Evolutionary conservation across 2,888 invertebrate species (phyloP), one percentile per base, ranked within the genome.

Genomic region (Synergus gifuensis): DNA sequence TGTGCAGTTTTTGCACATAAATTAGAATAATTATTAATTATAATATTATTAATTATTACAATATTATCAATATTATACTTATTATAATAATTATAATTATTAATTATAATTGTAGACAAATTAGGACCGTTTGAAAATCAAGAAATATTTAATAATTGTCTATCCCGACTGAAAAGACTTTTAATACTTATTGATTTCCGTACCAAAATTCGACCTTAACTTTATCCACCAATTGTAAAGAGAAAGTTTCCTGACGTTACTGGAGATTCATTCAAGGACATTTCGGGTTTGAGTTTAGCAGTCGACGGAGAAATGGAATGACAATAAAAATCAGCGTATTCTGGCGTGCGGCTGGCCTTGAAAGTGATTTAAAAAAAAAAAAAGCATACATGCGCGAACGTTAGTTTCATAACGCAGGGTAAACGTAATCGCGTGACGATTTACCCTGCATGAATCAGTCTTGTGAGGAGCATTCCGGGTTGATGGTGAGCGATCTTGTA

Each of bases 371-470:
- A 81, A 78, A 49, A 16, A 28, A 2, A 2, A 28, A 62, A 80
- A 62, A 36, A 73, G 76, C 78, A 77, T 44, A n/a, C 76, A 79
- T 78, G 16, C 77, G 58, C 58, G 66, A 79, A 73, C 54, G 54
- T 73, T 73, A 54, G 36, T 36, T 73, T 73, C 28, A 28, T 73
- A 76, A 58, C 78, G 77, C 78, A 78, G 82, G 78, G 81, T 64
- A 83, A 81, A 84, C 79, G 79, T 83, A 84, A 81, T 83, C 84
- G 83, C 84, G 83, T 83, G 80, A 82, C 82, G 83, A 83, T 83
- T 86, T 86, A 86, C 86, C 87, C 85, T 84, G 84, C 81, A 83
- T 86, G 85, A 83, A 83, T 87, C 87, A 87, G 87, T 87, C 87
- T 87, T 87, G 86, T 85, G 80, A 83, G 84, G 80, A 81, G 78